Evolutionary conservation across 1,140 invertebrate species (phyloP), one percentile per base, ranked within the genome.

Genomic region (Elymnias hypermnestra): DNA sequence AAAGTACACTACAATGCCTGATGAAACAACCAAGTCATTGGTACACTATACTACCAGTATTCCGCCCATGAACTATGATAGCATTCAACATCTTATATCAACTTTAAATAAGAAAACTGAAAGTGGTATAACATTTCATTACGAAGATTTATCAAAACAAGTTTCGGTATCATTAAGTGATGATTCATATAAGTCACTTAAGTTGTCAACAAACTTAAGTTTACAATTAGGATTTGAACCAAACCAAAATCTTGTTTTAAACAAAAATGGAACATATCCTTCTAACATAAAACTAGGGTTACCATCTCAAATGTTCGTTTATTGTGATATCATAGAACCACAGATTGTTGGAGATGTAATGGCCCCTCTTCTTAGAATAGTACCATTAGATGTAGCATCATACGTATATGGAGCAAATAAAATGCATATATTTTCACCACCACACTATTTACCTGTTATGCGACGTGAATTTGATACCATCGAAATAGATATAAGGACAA

Each of bases 291-390:
- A 21, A 21, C 6, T 21, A 21, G 19, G 19, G 19, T 21, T 21
- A 6, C 19, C 19, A 21, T 21, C 19, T 14, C 58, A 72, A 45
- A 35, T 69, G 31, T 75, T 70, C 53, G 50, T 76, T 41, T 76
- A 79, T 42, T 64, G 53, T 31, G 70, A 75, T 48, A 67, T 73
- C 13, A 40, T 70, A 7, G 58, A 63, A 53, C 60, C 64, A 9
- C 67, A 75, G 38, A 53, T 67, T 7, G 58, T 75, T 35, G 67
- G 66, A 4, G 62, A 75, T 49, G 54, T 62, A 8, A 56, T 66
- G 31, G 56, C 54, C 4, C 19, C 19, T 6, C 3, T 21, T 21
- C 19, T 21, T 6, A 21, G 19, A 21, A 6, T 21, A 4, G 6
- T 21, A 21, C 19, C 7, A 56, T 66, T 26, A 21, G 19, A 21